A percentile compares a stretch with the other conserved stretches of the same genome.
phyloP scores from a whole-genome alignment of 2,113 vertebrate species.

The Heptranchias perlo region DNA sequence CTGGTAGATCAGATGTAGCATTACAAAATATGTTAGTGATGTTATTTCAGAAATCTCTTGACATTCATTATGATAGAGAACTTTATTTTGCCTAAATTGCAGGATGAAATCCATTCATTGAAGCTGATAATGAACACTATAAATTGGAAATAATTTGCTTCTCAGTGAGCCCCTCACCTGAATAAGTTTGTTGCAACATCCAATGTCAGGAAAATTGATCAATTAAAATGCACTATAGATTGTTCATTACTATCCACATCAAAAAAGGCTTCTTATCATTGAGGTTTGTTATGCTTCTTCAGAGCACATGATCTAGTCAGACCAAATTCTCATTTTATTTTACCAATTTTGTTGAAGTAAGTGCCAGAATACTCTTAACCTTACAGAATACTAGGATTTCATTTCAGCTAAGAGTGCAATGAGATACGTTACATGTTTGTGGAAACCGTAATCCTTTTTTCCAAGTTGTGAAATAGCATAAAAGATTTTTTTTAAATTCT shows the following conservation, averaged over 20 bases:
- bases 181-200: not conserved
- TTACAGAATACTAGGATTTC: not conserved
- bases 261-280: not conserved
- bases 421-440: not conserved
- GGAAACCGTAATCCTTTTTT: not conserved
- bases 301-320: not conserved
- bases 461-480: conserved; percentile 5
- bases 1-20: not conserved
- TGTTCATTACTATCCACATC: not conserved
- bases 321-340: not conserved
- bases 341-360: not conserved
- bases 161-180: not conserved
- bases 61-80: not conserved
- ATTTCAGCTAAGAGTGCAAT: not conserved
- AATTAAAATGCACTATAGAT: not conserved
- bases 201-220: not conserved
- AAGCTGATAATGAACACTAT: not conserved
- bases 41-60: not conserved
- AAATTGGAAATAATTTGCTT: not conserved
- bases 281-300: not conserved
- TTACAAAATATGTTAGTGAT: not conserved
- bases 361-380: not conserved
- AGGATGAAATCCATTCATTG: not conserved
- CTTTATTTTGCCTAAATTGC: not conserved
- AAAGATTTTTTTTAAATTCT: conserved; percentile 26